Evolutionary conservation across 1,140 invertebrate species (phyloP).

Genomic region (Himalopsyche phryganea): DNA sequence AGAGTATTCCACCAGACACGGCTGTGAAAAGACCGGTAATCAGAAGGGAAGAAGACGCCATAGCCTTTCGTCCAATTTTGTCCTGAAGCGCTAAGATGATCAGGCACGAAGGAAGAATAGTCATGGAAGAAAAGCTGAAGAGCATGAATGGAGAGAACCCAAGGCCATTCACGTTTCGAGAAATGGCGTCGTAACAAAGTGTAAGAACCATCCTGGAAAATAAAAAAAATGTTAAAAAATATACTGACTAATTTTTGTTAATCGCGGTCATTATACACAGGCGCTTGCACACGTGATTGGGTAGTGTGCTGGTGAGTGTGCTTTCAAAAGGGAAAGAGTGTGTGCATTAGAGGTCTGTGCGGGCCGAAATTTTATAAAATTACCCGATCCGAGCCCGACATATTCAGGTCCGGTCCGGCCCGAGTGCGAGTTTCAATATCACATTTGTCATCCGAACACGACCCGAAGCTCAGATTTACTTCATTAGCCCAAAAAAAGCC

Average conservation of each 20-base stretch:
- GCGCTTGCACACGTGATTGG: too few relatives aligned
- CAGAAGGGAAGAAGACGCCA: slow-evolving; percentile 54
- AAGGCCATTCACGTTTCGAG: slow-evolving; percentile 58
- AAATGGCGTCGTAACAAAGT: slow-evolving; percentile 62
- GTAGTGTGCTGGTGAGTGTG: not conserved
- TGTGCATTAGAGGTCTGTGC: too few relatives aligned
- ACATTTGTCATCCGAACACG: too few relatives aligned
- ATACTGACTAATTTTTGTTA: too few relatives aligned
- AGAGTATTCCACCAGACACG: slow-evolving; percentile 41
- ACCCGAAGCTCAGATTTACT: too few relatives aligned
- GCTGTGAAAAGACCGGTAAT: slow-evolving; percentile 54
- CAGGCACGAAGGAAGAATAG: slow-evolving; percentile 59
- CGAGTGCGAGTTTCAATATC: too few relatives aligned
- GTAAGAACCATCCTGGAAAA: slow-evolving; percentile 57
- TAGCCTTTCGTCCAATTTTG: slow-evolving; percentile 56
- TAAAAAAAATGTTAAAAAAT: not conserved
- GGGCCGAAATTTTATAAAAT: too few relatives aligned
- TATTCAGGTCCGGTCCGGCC: too few relatives aligned
- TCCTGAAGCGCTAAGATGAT: slow-evolving; percentile 57
- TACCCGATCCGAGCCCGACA: too few relatives aligned
- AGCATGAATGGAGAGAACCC: slow-evolving; percentile 57
- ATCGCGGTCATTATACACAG: too few relatives aligned
- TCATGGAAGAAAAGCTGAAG: slow-evolving; percentile 55
- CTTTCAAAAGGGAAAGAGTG: too few relatives aligned
- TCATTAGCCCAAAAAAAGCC: too few relatives aligned